Percentiles rank a stretch among this genome's conserved stretches.
phyloP scores from a whole-genome alignment of 2,888 invertebrate genomes.

The Cepaea hortensis region DNA sequence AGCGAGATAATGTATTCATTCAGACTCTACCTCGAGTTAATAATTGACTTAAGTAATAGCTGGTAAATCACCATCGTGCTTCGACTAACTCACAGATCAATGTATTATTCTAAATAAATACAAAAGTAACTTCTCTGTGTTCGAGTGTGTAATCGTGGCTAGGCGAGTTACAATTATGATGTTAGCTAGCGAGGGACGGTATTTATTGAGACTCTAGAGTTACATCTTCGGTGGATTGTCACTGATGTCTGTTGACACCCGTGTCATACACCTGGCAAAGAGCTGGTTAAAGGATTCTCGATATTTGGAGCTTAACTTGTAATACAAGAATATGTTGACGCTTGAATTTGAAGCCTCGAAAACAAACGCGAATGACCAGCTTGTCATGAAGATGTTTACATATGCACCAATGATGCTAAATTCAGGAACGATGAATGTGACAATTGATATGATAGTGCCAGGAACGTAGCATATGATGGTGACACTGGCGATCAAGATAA shows the following conservation, averaged over 20 bases:
- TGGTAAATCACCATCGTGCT: too few species aligned
- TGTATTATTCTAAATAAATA: too few species aligned
- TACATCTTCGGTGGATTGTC: neutral
- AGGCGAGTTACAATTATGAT: too few species aligned
- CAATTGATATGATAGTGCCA: neutral
- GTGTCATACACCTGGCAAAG: neutral
- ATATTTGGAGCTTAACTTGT: constrained; percentile 30
- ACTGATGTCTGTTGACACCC: neutral
- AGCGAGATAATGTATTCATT: too few species aligned
- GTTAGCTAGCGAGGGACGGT: too few species aligned
- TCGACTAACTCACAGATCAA: too few species aligned
- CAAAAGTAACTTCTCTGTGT: too few species aligned
- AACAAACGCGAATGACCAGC: constrained; percentile 22
- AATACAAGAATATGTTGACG: constrained; percentile 32
- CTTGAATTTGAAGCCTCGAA: constrained; percentile 25
- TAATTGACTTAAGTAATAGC: too few species aligned
- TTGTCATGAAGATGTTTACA: constrained; percentile 19
- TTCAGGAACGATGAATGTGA: constrained; percentile 24
- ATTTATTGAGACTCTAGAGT: neutral
- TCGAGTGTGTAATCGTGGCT: too few species aligned
- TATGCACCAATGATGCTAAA: constrained; percentile 21
- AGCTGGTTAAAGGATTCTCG: constrained; percentile 9
- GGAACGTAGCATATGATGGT: constrained; percentile 16
- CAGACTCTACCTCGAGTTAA: too few species aligned
- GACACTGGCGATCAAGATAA: constrained; percentile 8